Conservation (phyloP, 2,888 invertebrate genomes). For the Tricholauxania praeusta region DNA sequence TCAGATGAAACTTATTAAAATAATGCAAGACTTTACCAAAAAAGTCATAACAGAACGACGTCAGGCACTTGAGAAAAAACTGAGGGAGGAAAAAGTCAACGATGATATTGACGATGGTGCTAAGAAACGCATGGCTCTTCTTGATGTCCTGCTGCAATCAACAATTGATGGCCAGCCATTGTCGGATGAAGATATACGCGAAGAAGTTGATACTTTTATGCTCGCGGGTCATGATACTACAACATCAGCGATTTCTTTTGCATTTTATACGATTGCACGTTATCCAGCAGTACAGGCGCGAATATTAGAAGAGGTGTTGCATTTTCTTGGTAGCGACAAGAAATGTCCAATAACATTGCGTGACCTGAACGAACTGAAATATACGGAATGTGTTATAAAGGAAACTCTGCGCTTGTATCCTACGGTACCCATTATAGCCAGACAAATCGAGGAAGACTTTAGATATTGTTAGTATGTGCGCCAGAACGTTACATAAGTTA, state of each 20-base stretch:
- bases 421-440: conserved; percentile 67
- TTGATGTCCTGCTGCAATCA: conserved; percentile 75
- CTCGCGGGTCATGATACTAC: conserved; percentile 71
- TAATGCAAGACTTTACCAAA: conserved; percentile 61
- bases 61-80: conserved; percentile 44
- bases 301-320: conserved; percentile 54
- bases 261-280: conserved; percentile 55
- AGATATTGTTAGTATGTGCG: conserved; percentile 49
- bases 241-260: conserved; percentile 57
- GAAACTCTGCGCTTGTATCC: conserved; percentile 75
- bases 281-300: conserved; percentile 59
- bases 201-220: conserved; percentile 81
- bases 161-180: conserved; percentile 72
- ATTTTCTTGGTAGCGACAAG: conserved; percentile 53
- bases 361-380: conserved; percentile 44
- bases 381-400: conserved; percentile 68
- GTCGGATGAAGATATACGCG: conserved; percentile 72
- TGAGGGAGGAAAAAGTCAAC: conserved; percentile 37
- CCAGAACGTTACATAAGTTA: neutral
- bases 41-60: conserved; percentile 59
- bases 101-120: conserved; percentile 63
- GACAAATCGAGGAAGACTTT: conserved; percentile 50
- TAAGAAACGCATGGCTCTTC: conserved; percentile 74
- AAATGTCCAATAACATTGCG: conserved; percentile 47
- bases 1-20: conserved; percentile 52